Conservation (phyloP, 23 tunicate genomes). For the Styela clava region DNA sequence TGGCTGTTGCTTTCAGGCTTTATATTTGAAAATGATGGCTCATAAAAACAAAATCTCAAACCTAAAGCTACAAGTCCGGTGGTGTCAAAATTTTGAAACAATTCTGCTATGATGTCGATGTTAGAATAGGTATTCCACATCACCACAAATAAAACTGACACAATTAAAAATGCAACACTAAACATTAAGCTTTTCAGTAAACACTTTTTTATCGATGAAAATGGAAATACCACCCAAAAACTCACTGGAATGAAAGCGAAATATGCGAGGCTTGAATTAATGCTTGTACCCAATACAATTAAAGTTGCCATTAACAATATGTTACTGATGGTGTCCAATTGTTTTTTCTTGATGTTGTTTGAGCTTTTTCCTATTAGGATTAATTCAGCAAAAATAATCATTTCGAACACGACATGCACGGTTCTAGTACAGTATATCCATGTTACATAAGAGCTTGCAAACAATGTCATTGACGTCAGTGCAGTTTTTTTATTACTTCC, state of each 20-base stretch:
- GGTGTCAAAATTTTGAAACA: background rate
- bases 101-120: background rate
- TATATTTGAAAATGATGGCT: background rate
- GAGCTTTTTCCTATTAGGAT: background rate
- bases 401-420: background rate
- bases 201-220: background rate
- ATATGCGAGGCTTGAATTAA: background rate
- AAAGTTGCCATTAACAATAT: background rate
- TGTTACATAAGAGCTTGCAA: background rate
- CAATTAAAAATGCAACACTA: background rate
- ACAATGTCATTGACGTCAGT: background rate
- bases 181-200: background rate
- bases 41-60: background rate
- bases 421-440: background rate
- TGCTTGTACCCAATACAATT: background rate
- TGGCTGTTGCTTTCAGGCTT: background rate
- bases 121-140: background rate
- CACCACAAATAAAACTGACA: background rate
- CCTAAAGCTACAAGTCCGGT: background rate
- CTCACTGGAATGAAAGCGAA: background rate
- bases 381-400: background rate
- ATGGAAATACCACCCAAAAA: background rate
- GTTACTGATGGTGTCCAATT: background rate
- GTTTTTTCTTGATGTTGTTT: too few relatives aligned
- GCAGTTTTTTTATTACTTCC: background rate